Conservation (phyloP, 2,797 vertebrate genomes). For the Eulemur rubriventer region DNA sequence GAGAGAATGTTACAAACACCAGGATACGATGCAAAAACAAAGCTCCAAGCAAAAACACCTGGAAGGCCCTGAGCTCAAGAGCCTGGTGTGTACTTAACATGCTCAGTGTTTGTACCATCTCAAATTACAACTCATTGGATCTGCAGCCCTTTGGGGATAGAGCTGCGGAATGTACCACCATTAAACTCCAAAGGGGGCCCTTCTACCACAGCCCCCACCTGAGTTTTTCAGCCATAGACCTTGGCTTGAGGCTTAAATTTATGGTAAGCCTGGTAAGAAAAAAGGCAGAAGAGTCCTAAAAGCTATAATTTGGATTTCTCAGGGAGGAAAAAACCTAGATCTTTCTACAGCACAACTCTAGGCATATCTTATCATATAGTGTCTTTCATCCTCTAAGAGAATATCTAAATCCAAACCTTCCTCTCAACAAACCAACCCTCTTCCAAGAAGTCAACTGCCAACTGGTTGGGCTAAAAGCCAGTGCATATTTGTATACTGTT, state of each 20-base stretch:
- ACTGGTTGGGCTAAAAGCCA: constrained; percentile 38
- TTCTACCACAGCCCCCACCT: background rate
- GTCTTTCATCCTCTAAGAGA: background rate
- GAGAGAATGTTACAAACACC: constrained; percentile 58
- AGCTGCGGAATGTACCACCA: constrained; percentile 40
- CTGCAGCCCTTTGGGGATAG: constrained; percentile 41
- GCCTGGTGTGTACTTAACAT: constrained; percentile 19
- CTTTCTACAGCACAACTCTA: background rate
- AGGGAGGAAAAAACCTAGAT: background rate
- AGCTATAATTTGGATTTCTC: background rate
- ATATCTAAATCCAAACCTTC: constrained; percentile 43
- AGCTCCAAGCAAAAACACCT: constrained; percentile 66
- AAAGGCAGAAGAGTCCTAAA: constrained; percentile 27
- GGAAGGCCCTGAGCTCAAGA: constrained; percentile 60
- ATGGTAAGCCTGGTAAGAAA: background rate
- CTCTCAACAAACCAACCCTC: constrained; percentile 32
- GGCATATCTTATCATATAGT: background rate
- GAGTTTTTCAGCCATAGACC: constrained; percentile 56
- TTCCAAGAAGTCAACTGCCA: constrained; percentile 61
- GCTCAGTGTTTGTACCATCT: constrained; percentile 69
- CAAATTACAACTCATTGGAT: constrained; percentile 66
- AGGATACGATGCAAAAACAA: constrained; percentile 59
- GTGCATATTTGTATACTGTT: background rate
- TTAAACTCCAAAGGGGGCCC: constrained; percentile 43
- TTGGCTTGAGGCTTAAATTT: constrained; percentile 12